Base-by-base conservation (phyloP, 1,140 invertebrate species). In the Drosophila jambulina region DNA sequence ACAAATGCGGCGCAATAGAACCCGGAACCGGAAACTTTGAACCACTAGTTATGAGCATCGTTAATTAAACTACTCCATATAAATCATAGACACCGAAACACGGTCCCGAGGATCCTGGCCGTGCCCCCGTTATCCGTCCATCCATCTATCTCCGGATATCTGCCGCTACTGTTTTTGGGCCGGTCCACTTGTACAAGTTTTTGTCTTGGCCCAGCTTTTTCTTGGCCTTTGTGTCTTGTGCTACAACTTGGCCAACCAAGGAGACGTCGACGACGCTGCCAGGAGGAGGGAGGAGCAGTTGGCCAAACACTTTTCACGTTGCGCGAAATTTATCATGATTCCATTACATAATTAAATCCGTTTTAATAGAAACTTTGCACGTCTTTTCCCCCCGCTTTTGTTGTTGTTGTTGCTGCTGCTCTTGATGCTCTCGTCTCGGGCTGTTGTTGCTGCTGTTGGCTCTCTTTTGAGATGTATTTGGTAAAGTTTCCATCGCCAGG, bases 301-400 rank as follows among this genome's bases (percentile, higher is more conserved):
- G 75, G 80, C 77, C 80, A 71, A 90, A 88, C 85, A 88, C 85
- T 88, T 88, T 88, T 88, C 85, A 90, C 84, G 84, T 88, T 90
- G 84, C 84, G 84, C 82, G 84, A 88, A 90, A 91, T 84, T 91
- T 82, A 88, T 91, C 80, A 91, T 91, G 80, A 91, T 91, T 91
- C 84, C 80, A 91, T 91, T 91, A 91, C 87, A 84, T 91, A 91
- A 91, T 91, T 91, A 91, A 91, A 91, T 91, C 84, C 78, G 88
- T 91, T 91, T 91, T 88, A 88, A 88, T 88, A 88, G 85, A 88
- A 88, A 88, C 85, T 88, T 88, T 88, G 78, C 81, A 72, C 85
- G 78, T 90, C 84, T 90, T 78, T 80, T 51, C 40, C 48, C 42
- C 15, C 51, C 10, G 19, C 3, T 45, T 2, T 48, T 84, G 59